Evolutionary conservation across 2,113 vertebrate species (phyloP), one percentile per base, ranked within the genome.

Genomic region (Astatoreochromis straeleni): DNA sequence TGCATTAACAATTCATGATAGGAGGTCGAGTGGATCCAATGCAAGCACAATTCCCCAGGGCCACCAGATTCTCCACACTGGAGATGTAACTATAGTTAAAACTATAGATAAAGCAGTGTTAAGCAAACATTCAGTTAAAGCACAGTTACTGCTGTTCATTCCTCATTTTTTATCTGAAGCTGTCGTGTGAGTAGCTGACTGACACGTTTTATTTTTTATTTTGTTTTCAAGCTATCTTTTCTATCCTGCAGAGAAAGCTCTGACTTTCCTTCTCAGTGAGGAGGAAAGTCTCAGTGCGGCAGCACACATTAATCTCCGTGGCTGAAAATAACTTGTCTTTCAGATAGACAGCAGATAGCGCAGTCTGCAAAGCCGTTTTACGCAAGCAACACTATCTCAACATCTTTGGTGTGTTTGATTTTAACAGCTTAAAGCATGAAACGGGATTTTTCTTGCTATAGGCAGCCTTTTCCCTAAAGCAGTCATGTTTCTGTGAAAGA

Each of bases 291-390:
- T 81, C 54, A 49, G 33, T 81, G 79, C 31, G 21, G 24, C 57
- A 82, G 16, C 29, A 16, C 42, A 24, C 58, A 86, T 87, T 80
- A 80, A 80, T 91, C 89, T 75, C 82, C 11, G 68, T 17, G 35
- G 47, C 85, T 85, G 63, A 78, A 90, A 87, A 90, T 90, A 89
- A 84, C 68, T 60, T 81, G 55, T 63, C 80, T 88, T 40, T 65
- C 60, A 51, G 90, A 89, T 60, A 87, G 65, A 85, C 55, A 87
- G 63, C 57, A 87, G 80, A 85, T 83, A 81, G 31, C 26, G 35
- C 78, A 3, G 31, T 45, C 81, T 85, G 78, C 14, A 40, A 70
- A 68, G 58, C 51, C 16, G 11, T 80, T 47, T 58, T 31, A 87
- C 24, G 47, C 58, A 31, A 21, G 14, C 13, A 11, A 26, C 17